These are phyloP conservation scores for Antheraea pernyi DNA, from an alignment of 1,140 invertebrate species.

Conservation along the genomic window DNA sequence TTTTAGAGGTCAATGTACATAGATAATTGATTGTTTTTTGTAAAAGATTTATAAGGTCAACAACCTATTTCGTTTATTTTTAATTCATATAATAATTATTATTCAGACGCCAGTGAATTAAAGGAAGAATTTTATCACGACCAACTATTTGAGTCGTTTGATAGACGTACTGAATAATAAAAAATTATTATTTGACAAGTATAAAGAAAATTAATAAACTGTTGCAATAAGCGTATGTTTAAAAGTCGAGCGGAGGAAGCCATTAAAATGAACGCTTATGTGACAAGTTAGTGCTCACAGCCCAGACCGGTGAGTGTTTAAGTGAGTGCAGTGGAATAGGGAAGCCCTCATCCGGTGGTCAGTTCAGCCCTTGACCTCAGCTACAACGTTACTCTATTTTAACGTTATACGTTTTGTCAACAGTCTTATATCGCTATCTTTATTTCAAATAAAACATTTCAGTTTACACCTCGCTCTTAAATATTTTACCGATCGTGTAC, in stretches of 20 bases:
- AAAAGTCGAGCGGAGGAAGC: background rate
- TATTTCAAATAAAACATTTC: too few species aligned
- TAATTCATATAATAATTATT: background rate
- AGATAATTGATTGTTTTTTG: background rate
- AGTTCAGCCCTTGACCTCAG: background rate
- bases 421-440: too few species aligned
- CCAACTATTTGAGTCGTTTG: too few species aligned
- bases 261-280: background rate
- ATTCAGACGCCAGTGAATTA: background rate
- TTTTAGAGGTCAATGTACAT: background rate
- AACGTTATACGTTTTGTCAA: too few species aligned
- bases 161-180: too few species aligned
- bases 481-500: too few species aligned
- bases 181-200: too few species aligned
- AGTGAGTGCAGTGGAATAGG: background rate
- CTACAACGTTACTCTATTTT: background rate
- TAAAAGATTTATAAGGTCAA: background rate
- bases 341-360: background rate
- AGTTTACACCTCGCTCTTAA: too few species aligned
- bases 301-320: background rate
- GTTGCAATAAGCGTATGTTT: background rate
- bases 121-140: too few species aligned
- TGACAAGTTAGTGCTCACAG: background rate
- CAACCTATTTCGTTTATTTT: background rate
- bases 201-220: background rate